Conservation (phyloP, 2,113 vertebrate genomes). For the Sardina pilchardus region DNA sequence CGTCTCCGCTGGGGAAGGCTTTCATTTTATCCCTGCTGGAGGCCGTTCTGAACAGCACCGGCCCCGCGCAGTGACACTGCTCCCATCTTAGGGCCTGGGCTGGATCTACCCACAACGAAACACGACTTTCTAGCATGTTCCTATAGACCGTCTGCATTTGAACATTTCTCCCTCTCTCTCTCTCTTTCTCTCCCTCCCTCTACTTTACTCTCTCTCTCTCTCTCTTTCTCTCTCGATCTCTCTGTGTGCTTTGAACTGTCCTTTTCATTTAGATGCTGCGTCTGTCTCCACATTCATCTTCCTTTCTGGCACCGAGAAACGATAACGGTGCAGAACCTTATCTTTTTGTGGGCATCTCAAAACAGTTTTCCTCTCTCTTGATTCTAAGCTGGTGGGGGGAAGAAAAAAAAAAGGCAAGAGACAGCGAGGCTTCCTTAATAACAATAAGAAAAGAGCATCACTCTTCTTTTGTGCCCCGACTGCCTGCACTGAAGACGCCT, state of each 20-base stretch:
- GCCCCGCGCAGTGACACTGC: background rate
- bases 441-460: conserved; percentile 46
- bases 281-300: conserved; percentile 47
- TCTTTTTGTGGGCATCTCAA: conserved; percentile 64
- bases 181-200: conserved; percentile 7
- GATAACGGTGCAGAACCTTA: conserved; percentile 54
- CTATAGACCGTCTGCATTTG: conserved; percentile 3
- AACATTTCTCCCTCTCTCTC: background rate
- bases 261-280: conserved; percentile 56
- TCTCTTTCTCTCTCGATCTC: background rate
- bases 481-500: conserved; percentile 57
- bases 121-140: background rate
- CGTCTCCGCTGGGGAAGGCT: conserved; percentile 48
- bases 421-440: conserved; percentile 42
- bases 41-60: conserved; percentile 30
- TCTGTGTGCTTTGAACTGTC: conserved; percentile 23
- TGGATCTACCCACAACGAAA: background rate
- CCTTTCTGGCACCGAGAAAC: conserved; percentile 47
- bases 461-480: conserved; percentile 49
- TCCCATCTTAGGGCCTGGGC: background rate
- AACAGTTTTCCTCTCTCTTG: conserved; percentile 47
- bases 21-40: conserved; percentile 42
- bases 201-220: conserved; percentile 32
- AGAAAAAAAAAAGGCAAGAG: conserved; percentile 41
- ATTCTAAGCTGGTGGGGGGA: conserved; percentile 54